These are phyloP conservation scores for Trichoplusia ni DNA, from an alignment of 1,140 invertebrate species.

Conservation along the genomic window DNA sequence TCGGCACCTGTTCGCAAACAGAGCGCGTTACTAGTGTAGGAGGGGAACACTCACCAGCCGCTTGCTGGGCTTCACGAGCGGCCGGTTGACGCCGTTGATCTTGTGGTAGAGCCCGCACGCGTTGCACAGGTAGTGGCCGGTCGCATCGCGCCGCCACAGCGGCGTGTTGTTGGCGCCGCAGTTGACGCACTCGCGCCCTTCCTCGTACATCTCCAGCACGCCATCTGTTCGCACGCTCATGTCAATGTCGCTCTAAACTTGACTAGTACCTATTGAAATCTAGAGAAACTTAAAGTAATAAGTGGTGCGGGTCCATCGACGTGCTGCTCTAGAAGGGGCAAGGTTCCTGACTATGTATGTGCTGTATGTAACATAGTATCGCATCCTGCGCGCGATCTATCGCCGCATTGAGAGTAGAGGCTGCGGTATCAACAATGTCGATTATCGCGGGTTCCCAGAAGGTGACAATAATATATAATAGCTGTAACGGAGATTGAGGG, in stretches of 20 bases:
- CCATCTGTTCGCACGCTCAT: constrained; percentile 82
- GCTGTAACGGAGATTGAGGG: constrained; percentile 1
- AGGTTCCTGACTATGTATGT: too few species aligned
- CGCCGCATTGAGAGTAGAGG: background rate
- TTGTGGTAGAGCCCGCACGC: constrained; percentile 98
- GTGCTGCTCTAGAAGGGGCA: too few species aligned
- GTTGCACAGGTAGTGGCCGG: constrained; percentile 98
- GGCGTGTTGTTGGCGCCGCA: constrained; percentile 98
- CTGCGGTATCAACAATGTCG: background rate
- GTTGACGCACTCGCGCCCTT: constrained; percentile 97
- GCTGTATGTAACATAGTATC: too few species aligned
- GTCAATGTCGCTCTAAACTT: background rate
- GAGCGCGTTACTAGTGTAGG: constrained; percentile 48
- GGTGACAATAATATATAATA: constrained; percentile 22
- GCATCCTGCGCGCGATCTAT: too few species aligned
- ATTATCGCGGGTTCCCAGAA: constrained; percentile 22
- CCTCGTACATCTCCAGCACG: constrained; percentile 91
- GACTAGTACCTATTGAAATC: too few species aligned
- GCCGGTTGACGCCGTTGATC: constrained; percentile 97
- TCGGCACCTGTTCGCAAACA: constrained; percentile 72
- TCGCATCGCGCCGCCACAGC: constrained; percentile 96
- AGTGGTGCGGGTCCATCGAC: too few species aligned
- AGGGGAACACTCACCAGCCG: constrained; percentile 87
- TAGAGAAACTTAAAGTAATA: too few species aligned
- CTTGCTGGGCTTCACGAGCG: constrained; percentile 94